Base-by-base conservation (phyloP, 2,888 invertebrate species). In the Buathra laborator region DNA sequence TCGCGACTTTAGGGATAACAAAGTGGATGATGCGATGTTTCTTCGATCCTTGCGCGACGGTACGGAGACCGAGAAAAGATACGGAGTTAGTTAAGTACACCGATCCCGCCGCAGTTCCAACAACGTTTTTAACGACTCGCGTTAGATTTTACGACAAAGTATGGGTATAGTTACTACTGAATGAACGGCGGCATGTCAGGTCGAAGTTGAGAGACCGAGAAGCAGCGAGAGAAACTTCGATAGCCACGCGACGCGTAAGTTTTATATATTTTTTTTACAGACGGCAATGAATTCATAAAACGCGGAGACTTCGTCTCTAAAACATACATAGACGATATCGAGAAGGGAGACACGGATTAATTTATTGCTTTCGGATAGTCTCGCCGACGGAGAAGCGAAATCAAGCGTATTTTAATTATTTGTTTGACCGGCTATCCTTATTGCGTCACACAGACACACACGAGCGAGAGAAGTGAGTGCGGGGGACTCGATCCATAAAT, bases 401-500 rank as follows among this genome's bases (percentile, higher is more conserved):
- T 29, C n/a, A 32, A 14, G 29, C 62, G 82, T 81, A 77, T 85
- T 86, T 83, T 87, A 86, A 89, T 89, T 88, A 89, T 87, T 89
- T 88, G 88, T 88, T 86, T 83, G 86, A 83, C 80, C 84, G 68
- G 66, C 79, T 48, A 85, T 85, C 76, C 51, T 80, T 48, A 64
- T 75, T 75, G 75, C 75, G 64, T 75, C 75, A 75, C 46, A 62
- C 14, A n/a, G 32, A 6, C 5, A 14, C 24, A 62, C 14, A 62
- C 37, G 32, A 62, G 29, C 29, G 53, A 0, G 59, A 32, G 62
- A 14, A 32, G 62, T n/a, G 24, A 14, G 53, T 84, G 74, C 79
- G 72, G 77, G 66, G 66, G 80, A 84, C 84, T 81, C 79, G 81
- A 85, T 86, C 83, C 86, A 87, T 88, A 86, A 89, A 88, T 87